Evolutionary conservation across 2,797 vertebrate genomes (phyloP).

Genomic region (Pipistrellus kuhlii): DNA sequence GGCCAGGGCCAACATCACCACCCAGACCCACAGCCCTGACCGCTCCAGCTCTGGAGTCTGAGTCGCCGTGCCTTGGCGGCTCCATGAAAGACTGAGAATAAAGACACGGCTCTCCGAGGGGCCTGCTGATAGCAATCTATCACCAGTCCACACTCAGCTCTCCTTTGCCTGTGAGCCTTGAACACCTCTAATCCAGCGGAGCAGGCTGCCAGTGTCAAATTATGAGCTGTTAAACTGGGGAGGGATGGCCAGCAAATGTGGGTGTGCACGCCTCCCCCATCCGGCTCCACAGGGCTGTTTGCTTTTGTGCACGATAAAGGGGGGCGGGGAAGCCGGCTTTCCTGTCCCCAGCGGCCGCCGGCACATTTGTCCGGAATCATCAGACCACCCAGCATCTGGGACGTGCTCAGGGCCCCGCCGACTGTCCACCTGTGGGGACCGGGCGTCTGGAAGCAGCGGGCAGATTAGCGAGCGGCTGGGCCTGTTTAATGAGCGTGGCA

Average conservation of each 20-base stretch:
- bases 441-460: slow-evolving; percentile 38
- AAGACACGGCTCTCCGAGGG: slow-evolving; percentile 56
- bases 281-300: not conserved
- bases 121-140: slow-evolving; percentile 64
- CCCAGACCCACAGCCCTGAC: slow-evolving; percentile 33
- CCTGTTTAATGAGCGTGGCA: slow-evolving; percentile 58
- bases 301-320: slow-evolving; percentile 21
- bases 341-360: not conserved
- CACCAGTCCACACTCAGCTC: slow-evolving; percentile 28
- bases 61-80: slow-evolving; percentile 18
- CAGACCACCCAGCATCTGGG: slow-evolving; percentile 61
- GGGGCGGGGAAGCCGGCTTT: not conserved
- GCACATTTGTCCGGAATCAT: not conserved
- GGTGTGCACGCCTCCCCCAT: slow-evolving; percentile 40
- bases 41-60: slow-evolving; percentile 54
- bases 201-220: slow-evolving; percentile 37
- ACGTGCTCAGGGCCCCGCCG: not conserved
- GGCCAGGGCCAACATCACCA: slow-evolving; percentile 52
- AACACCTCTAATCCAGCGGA: slow-evolving; percentile 57
- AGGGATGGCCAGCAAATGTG: not conserved
- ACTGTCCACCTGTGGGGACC: not conserved
- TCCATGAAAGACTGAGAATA: slow-evolving; percentile 59
- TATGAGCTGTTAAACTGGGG: slow-evolving; percentile 33
- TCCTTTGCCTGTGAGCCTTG: slow-evolving; percentile 5
- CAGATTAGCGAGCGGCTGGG: slow-evolving; percentile 24